phyloP scores from a whole-genome alignment of 2,113 vertebrate species.

The Stegostoma tigrinum region DNA sequence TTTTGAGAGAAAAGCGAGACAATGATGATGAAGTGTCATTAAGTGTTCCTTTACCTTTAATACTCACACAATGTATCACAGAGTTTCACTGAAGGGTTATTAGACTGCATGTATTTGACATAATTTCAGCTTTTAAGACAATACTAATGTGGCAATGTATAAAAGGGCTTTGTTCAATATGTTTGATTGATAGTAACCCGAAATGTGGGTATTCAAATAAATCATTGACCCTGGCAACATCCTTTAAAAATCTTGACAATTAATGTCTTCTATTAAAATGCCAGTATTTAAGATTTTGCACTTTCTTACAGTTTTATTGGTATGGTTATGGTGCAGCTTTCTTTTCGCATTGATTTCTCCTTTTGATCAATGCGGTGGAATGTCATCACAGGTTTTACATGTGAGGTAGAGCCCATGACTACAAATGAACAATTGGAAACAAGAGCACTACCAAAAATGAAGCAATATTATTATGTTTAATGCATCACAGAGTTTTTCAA shows the following conservation, averaged over 20 bases:
- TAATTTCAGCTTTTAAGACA: constrained; percentile 29
- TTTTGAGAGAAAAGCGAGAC: background rate
- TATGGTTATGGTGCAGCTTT: background rate
- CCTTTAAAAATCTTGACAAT: constrained; percentile 26
- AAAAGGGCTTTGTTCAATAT: constrained; percentile 32
- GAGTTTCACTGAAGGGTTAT: constrained; percentile 29
- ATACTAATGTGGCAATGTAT: constrained; percentile 36
- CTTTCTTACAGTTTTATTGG: background rate
- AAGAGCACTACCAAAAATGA: background rate
- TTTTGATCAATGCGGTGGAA: background rate
- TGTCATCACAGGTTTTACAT: background rate
- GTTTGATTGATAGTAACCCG: constrained; percentile 24
- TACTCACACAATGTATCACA: constrained; percentile 9
- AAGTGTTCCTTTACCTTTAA: constrained; percentile 28
- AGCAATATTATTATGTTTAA: background rate
- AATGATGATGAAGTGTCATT: constrained; percentile 3
- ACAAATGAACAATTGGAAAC: background rate
- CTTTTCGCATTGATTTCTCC: background rate
- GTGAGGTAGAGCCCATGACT: background rate
- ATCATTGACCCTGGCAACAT: constrained; percentile 29
- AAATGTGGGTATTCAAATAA: constrained; percentile 33
- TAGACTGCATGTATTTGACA: constrained; percentile 35
- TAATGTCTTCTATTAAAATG: constrained; percentile 28
- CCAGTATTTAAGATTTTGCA: constrained; percentile 25
- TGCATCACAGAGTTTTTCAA: background rate